These are phyloP conservation scores for Andrena fulva DNA, from an alignment of 2,888 invertebrate species.

Conservation along the genomic window DNA sequence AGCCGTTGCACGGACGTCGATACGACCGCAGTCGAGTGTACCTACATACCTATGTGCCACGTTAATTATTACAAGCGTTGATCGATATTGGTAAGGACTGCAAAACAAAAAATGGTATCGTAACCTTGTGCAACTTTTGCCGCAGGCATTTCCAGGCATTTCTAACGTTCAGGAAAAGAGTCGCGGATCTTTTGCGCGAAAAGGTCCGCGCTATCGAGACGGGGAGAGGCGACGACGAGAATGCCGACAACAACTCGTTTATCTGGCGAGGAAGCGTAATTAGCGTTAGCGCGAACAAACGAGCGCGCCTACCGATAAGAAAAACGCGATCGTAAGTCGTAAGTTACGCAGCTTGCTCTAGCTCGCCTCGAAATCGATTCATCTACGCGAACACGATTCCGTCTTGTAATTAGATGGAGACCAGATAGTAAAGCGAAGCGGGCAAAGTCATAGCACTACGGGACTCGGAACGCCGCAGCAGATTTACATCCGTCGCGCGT, in stretches of 20 bases:
- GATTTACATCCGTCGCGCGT: neutral
- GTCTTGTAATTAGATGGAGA: too few species aligned
- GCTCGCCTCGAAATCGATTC: neutral
- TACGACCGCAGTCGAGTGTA: neutral
- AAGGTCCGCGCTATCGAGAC: neutral
- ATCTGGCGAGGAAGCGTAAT: too few species aligned
- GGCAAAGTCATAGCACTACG: neutral
- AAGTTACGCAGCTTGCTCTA: neutral
- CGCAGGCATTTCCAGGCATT: neutral
- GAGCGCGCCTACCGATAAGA: neutral
- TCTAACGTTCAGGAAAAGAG: neutral
- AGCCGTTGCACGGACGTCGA: slow-evolving; percentile 25
- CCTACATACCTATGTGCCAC: neutral
- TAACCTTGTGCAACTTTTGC: neutral
- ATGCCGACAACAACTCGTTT: too few species aligned
- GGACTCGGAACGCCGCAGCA: neutral
- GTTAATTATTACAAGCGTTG: neutral
- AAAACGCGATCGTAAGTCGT: slow-evolving; percentile 1
- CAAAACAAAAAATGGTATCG: neutral
- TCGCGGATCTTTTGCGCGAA: neutral
- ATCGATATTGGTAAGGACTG: neutral
- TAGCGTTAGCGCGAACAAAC: too few species aligned
- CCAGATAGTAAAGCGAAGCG: too few species aligned
- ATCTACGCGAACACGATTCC: neutral
- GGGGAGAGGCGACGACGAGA: neutral